A percentile compares a stretch with the other conserved stretches of the same genome.
Evolutionary conservation across 2,113 vertebrate species (phyloP).

Genomic region (Synchiropus splendidus): DNA sequence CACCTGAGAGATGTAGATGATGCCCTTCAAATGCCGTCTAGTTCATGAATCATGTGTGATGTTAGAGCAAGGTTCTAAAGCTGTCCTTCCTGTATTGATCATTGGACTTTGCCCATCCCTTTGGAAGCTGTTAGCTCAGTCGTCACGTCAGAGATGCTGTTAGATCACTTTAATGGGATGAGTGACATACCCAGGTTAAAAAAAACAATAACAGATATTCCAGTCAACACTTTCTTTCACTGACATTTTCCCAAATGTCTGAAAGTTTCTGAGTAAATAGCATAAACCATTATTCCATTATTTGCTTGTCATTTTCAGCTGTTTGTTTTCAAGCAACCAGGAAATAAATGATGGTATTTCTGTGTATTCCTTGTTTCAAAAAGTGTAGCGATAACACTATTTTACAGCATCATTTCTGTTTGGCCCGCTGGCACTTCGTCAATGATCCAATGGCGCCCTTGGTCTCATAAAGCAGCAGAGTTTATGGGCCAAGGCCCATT

Average conservation of each 20-base stretch:
- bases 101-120: conserved; percentile 52
- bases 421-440: conserved; percentile 36
- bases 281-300: conserved; percentile 38
- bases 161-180: conserved; percentile 34
- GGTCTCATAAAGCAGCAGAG: conserved; percentile 18
- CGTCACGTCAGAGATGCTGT: conserved; percentile 40
- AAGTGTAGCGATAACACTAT: conserved; percentile 75
- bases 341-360: conserved; percentile 43
- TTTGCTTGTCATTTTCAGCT: conserved; percentile 34
- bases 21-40: too few species aligned
- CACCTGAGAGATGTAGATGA: too few species aligned
- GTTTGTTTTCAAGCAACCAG: conserved; percentile 62
- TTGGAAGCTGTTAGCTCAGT: conserved; percentile 48
- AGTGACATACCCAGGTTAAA: conserved; percentile 39
- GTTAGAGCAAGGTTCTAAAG: too few species aligned
- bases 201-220: conserved; percentile 42
- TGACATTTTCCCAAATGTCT: conserved; percentile 71
- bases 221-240: conserved; percentile 52
- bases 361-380: conserved; percentile 49
- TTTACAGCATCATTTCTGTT: conserved; percentile 62
- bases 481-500: conserved; percentile 35
- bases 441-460: conserved; percentile 43
- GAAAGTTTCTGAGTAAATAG: conserved; percentile 54
- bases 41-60: too few species aligned
- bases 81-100: conserved; percentile 1